These are phyloP conservation scores for Scalopus aquaticus DNA, from an alignment of 2,113 vertebrate species.

Conservation along the genomic window DNA sequence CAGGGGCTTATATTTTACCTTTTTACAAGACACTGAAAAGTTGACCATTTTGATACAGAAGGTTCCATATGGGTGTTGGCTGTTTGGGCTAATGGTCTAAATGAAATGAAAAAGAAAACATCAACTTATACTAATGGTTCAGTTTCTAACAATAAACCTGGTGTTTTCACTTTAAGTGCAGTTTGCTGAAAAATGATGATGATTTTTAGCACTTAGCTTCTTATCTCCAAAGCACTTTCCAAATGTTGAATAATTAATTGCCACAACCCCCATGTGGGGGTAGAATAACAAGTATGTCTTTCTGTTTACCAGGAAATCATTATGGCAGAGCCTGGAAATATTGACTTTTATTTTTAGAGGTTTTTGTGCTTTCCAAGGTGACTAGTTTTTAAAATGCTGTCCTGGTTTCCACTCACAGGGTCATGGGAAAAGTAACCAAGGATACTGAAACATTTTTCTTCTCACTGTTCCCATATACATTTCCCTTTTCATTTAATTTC, in stretches of 20 bases:
- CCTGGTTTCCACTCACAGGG: constrained; percentile 30
- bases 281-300: constrained; percentile 64
- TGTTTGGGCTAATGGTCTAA: constrained; percentile 48
- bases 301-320: constrained; percentile 76
- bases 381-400: constrained; percentile 5
- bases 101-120: constrained; percentile 49
- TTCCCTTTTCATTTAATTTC: not conserved
- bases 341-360: constrained; percentile 74
- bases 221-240: constrained; percentile 71
- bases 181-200: constrained; percentile 73
- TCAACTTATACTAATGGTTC: constrained; percentile 38
- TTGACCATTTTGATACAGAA: constrained; percentile 1
- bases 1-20: not conserved
- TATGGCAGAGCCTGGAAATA: constrained; percentile 65
- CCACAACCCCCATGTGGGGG: constrained; percentile 18
- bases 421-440: constrained; percentile 21
- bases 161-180: constrained; percentile 64
- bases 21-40: not conserved
- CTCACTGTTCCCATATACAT: not conserved
- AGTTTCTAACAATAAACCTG: constrained; percentile 35
- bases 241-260: constrained; percentile 80
- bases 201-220: constrained; percentile 74
- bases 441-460: constrained; percentile 7
- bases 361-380: constrained; percentile 70
- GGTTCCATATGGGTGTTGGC: not conserved